Evolutionary conservation across 2,797 vertebrate genomes (phyloP).

Genomic region (Antrozous pallidus): DNA sequence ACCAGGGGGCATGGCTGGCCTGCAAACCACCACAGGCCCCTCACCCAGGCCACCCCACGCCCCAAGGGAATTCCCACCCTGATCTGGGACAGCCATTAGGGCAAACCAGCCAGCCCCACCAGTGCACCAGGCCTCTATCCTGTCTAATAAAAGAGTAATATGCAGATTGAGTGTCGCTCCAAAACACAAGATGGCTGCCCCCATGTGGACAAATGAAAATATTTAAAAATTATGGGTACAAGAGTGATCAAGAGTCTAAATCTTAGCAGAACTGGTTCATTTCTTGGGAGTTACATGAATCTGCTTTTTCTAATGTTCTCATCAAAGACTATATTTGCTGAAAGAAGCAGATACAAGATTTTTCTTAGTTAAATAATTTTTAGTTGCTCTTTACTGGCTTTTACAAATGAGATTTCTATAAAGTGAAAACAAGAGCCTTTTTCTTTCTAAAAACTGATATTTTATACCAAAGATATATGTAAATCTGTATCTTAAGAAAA

Average conservation of each 20-base stretch:
- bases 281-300: not conserved
- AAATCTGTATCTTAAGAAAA: not conserved
- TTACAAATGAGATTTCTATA: constrained; percentile 26
- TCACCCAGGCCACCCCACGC: too few species aligned
- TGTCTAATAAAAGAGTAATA: too few species aligned
- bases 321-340: not conserved
- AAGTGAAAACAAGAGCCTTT: not conserved
- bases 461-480: not conserved
- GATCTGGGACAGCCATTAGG: too few species aligned
- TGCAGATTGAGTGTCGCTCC: too few species aligned
- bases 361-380: not conserved
- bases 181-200: too few species aligned
- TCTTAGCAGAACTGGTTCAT: not conserved
- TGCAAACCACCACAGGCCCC: too few species aligned
- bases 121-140: too few species aligned
- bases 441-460: not conserved
- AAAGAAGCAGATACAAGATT: not conserved
- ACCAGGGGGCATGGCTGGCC: too few species aligned
- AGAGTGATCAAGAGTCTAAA: not conserved
- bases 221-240: not conserved
- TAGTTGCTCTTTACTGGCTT: constrained; percentile 4
- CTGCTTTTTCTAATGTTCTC: not conserved
- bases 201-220: not conserved
- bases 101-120: too few species aligned
- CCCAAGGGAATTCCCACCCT: too few species aligned